These are phyloP conservation scores for Malthinus flaveolus DNA, from an alignment of 2,888 invertebrate genomes.

Conservation along the genomic window DNA sequence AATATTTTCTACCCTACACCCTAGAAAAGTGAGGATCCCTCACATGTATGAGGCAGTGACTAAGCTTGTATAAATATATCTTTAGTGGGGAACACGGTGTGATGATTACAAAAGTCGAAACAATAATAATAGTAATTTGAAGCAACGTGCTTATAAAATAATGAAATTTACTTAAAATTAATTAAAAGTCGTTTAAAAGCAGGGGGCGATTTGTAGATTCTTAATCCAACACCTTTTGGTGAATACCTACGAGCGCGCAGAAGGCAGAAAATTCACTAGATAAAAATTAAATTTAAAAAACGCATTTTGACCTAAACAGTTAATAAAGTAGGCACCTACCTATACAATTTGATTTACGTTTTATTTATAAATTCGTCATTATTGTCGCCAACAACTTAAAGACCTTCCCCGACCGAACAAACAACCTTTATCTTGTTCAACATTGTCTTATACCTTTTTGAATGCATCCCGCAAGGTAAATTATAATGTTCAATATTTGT, in stretches of 20 bases:
- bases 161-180: too few relatives aligned
- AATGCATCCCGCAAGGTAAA: conserved; percentile 37
- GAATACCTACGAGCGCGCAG: too few relatives aligned
- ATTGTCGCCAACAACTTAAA: conserved; percentile 19
- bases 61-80: conserved; percentile 43
- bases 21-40: conserved; percentile 27
- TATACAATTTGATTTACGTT: too few relatives aligned
- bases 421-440: conserved; percentile 31
- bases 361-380: background rate
- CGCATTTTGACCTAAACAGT: too few relatives aligned
- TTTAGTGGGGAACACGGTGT: conserved; percentile 18
- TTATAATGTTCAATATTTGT: conserved; percentile 44
- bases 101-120: conserved; percentile 11
- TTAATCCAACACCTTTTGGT: too few relatives aligned
- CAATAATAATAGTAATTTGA: conserved; percentile 12
- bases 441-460: conserved; percentile 33
- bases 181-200: too few relatives aligned
- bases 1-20: conserved; percentile 41
- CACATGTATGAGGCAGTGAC: conserved; percentile 41
- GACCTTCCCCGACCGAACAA: conserved; percentile 23
- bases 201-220: too few relatives aligned
- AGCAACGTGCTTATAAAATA: background rate
- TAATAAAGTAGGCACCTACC: too few relatives aligned
- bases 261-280: too few relatives aligned
- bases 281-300: too few relatives aligned